Conservation (phyloP, 2,113 vertebrate genomes). For the Colossoma macropomum region DNA sequence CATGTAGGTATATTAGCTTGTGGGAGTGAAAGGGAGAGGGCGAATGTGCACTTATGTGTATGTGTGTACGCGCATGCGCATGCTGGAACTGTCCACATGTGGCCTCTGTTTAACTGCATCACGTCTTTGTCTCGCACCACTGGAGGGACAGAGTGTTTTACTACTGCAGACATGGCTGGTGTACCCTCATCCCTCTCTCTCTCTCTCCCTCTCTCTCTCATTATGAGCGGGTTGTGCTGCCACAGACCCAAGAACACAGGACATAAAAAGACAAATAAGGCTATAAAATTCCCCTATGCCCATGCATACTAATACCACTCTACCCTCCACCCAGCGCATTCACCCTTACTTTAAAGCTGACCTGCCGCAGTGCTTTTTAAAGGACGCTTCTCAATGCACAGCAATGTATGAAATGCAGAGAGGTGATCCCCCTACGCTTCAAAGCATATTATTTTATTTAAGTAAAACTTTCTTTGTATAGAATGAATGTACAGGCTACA, state of each 20-base stretch:
- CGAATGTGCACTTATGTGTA: neutral
- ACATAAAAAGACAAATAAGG: conserved; percentile 66
- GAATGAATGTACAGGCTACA: conserved; percentile 10
- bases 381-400: conserved; percentile 22
- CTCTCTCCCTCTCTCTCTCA: conserved; percentile 40
- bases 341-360: conserved; percentile 37
- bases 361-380: conserved; percentile 46
- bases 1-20: neutral
- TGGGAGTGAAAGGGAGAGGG: neutral
- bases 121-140: conserved; percentile 46
- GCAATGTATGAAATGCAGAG: neutral
- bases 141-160: conserved; percentile 45
- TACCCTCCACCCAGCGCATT: conserved; percentile 19
- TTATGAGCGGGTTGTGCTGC: conserved; percentile 55
- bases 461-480: neutral
- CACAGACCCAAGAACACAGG: conserved; percentile 56
- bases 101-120: conserved; percentile 46
- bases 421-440: neutral
- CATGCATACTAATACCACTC: conserved; percentile 59
- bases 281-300: conserved; percentile 57
- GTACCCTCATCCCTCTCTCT: conserved; percentile 34
- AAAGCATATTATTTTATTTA: neutral
- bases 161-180: conserved; percentile 45
- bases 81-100: conserved; percentile 8
- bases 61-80: conserved; percentile 26